These are phyloP conservation scores for Wasmannia auropunctata DNA, from an alignment of 1,140 invertebrate species.

Conservation along the genomic window DNA sequence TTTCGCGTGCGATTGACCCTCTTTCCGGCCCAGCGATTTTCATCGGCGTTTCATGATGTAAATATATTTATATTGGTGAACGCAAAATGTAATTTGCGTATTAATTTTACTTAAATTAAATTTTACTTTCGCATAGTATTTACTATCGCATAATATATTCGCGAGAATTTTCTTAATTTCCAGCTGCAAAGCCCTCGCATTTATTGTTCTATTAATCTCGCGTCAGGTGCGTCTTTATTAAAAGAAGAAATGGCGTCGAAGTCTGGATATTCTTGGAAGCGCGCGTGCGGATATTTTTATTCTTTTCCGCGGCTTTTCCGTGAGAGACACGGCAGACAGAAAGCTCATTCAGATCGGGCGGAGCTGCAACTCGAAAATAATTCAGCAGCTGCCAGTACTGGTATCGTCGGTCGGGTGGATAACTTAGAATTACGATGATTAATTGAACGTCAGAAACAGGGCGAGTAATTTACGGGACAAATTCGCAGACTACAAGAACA, in stretches of 20 bases:
- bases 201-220: constrained; percentile 9
- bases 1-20: constrained; percentile 6
- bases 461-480: constrained; percentile 67
- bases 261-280: neutral
- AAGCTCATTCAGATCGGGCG: constrained; percentile 46
- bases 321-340: constrained; percentile 32
- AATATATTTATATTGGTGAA: neutral
- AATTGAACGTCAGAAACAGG: constrained; percentile 68
- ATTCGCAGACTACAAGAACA: constrained; percentile 61
- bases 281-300: constrained; percentile 31
- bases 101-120: too few relatives aligned
- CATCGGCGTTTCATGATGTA: neutral
- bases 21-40: neutral
- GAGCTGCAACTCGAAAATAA: constrained; percentile 56
- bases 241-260: neutral
- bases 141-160: too few relatives aligned
- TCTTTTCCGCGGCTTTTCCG: neutral
- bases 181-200: neutral
- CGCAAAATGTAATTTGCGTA: neutral
- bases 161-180: too few relatives aligned
- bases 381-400: constrained; percentile 58
- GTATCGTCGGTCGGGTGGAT: constrained; percentile 28
- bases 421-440: constrained; percentile 73
- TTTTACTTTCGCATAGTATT: too few relatives aligned
- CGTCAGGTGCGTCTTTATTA: neutral